Evolutionary conservation across 1,140 invertebrate genomes (phyloP).

Genomic region (Sitobion miscanthi): DNA sequence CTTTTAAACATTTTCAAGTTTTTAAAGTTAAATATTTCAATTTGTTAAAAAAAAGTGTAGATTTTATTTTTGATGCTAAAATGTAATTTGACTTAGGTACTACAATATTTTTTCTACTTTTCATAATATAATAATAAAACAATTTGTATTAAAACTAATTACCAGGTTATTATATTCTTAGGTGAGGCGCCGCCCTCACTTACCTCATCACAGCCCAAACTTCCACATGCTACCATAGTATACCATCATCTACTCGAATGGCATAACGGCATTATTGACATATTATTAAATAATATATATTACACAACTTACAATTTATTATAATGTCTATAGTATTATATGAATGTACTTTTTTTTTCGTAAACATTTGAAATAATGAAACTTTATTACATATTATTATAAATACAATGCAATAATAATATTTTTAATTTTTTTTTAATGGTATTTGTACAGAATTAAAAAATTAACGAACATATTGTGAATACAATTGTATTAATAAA

Average conservation of each 20-base stretch:
- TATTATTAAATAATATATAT: conserved; percentile 9
- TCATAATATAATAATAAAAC: not conserved
- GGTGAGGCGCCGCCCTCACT: not conserved
- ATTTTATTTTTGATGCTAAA: not conserved
- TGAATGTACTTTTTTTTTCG: not conserved
- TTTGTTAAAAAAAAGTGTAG: not conserved
- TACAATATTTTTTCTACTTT: not conserved
- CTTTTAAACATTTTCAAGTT: not conserved
- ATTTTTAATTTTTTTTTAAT: not conserved
- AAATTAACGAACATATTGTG: conserved; percentile 22
- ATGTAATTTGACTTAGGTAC: not conserved
- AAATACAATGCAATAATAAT: conserved; percentile 36
- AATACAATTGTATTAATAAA: conserved; percentile 37
- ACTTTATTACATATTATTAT: conserved; percentile 31
- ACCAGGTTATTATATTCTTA: conserved; percentile 2
- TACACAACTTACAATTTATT: not conserved
- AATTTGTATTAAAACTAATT: conserved; percentile 12
- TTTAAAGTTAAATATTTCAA: conserved; percentile 14
- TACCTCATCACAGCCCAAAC: conserved; percentile 12
- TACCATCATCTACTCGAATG: not conserved
- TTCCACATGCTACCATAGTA: not conserved
- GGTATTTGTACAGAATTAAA: conserved; percentile 45
- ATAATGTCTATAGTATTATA: not conserved
- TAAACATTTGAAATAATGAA: conserved; percentile 36
- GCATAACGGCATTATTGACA: not conserved